A percentile compares a stretch with the other conserved stretches of the same genome.
These are phyloP conservation scores for Antennarius striatus DNA, from an alignment of 2,113 vertebrate genomes.

Conservation along the genomic window DNA sequence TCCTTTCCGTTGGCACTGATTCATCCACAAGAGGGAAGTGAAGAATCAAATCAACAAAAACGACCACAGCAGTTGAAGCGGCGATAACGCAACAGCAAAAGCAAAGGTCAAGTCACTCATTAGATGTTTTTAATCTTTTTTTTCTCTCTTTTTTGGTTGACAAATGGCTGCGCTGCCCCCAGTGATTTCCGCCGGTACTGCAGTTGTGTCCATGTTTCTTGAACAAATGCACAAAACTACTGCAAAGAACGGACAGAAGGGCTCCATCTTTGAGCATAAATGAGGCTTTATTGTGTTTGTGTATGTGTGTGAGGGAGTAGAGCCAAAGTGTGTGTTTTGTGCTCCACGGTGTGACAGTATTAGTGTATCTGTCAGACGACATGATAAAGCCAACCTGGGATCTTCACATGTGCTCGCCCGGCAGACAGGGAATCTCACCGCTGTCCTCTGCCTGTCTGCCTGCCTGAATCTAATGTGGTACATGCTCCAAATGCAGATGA, in stretches of 20 bases:
- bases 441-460: constrained; percentile 42
- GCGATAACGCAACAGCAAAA: no score
- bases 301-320: neutral
- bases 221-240: neutral
- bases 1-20: no score
- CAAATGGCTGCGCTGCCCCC: no score
- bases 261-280: neutral
- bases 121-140: no score
- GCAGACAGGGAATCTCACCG: constrained; percentile 63
- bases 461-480: constrained; percentile 35
- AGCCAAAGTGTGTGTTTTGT: neutral
- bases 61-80: no score
- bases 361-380: constrained; percentile 52
- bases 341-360: constrained; percentile 11
- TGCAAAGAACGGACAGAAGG: neutral
- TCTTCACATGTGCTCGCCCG: constrained; percentile 51
- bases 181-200: neutral
- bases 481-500: constrained; percentile 33
- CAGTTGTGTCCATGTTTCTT: neutral
- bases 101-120: no score
- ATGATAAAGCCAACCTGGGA: constrained; percentile 52
- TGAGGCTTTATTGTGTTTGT: neutral
- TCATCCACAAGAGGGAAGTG: no score
- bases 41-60: no score
- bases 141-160: no score